Percentiles rank a stretch among this genome's conserved stretches.
Conservation (phyloP, 2,113 vertebrate genomes). For the Porphyrio hochstetteri region DNA sequence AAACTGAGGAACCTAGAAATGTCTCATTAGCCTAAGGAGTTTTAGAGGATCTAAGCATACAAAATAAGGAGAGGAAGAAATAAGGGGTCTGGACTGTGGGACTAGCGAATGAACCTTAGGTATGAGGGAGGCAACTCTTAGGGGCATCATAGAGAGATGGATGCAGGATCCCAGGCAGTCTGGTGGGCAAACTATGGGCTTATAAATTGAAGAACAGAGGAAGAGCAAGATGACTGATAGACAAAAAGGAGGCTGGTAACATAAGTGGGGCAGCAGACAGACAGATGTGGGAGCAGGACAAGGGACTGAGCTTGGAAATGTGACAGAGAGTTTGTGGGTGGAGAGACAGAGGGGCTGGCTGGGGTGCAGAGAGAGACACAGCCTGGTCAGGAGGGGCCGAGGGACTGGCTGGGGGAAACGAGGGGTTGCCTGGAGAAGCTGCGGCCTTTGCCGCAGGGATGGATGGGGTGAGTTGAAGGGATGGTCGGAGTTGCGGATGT, state of each 20-base stretch:
- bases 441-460: background rate
- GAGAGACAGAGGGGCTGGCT: background rate
- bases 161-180: background rate
- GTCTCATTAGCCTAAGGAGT: background rate
- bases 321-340: background rate
- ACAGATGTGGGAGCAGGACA: background rate
- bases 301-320: background rate
- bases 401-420: background rate
- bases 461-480: no score
- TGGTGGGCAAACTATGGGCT: background rate
- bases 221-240: background rate
- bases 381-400: background rate
- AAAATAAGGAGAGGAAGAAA: background rate
- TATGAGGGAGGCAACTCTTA: background rate
- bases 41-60: background rate
- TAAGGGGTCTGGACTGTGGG: background rate
- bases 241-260: background rate
- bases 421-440: background rate
- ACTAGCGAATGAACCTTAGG: background rate
- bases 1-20: background rate
- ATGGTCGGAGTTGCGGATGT: accelerated
- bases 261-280: accelerated
- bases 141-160: accelerated
- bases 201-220: background rate
- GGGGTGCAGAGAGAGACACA: background rate